Evolutionary conservation across 2,888 invertebrate genomes (phyloP).

Genomic region (Drosophila macrospina): DNA sequence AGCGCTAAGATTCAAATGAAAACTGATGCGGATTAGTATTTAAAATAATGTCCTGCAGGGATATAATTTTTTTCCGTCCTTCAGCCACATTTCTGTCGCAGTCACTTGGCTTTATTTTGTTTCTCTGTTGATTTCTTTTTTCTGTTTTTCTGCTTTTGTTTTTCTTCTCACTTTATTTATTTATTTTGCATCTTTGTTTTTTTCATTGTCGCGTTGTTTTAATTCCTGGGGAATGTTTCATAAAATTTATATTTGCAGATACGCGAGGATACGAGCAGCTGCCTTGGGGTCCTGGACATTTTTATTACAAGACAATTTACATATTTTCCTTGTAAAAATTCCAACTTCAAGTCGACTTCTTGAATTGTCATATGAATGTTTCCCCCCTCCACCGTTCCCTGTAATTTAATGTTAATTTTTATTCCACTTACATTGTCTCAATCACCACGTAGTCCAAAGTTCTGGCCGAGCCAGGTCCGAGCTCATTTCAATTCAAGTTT

Average conservation of each 20-base stretch:
- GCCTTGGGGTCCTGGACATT: constrained; percentile 57
- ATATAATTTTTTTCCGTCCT: constrained; percentile 79
- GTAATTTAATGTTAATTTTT: constrained; percentile 81
- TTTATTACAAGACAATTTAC: constrained; percentile 84
- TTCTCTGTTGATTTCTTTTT: constrained; percentile 35
- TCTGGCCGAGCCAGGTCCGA: constrained; percentile 6
- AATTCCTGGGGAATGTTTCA: constrained; percentile 75
- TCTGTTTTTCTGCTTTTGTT: constrained; percentile 1
- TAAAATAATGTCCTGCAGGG: constrained; percentile 85
- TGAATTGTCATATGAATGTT: constrained; percentile 71
- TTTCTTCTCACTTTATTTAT: constrained; percentile 65
- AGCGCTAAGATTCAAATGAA: constrained; percentile 78
- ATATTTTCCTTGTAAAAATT: constrained; percentile 82
- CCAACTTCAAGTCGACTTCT: constrained; percentile 39
- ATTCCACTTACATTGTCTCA: constrained; percentile 67
- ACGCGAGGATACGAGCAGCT: constrained; percentile 38
- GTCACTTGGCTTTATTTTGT: constrained; percentile 54
- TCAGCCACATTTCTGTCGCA: constrained; percentile 52
- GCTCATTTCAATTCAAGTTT: constrained; percentile 72
- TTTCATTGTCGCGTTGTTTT: constrained; percentile 60
- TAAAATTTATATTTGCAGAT: constrained; percentile 81
- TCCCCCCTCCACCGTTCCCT: neutral
- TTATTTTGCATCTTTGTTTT: constrained; percentile 56
- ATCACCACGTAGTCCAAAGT: constrained; percentile 19
- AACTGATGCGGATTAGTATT: constrained; percentile 85